A percentile compares a stretch with the other conserved stretches of the same genome.
Conservation (phyloP, 1,140 invertebrate genomes). For the Araneus ventricosus region DNA sequence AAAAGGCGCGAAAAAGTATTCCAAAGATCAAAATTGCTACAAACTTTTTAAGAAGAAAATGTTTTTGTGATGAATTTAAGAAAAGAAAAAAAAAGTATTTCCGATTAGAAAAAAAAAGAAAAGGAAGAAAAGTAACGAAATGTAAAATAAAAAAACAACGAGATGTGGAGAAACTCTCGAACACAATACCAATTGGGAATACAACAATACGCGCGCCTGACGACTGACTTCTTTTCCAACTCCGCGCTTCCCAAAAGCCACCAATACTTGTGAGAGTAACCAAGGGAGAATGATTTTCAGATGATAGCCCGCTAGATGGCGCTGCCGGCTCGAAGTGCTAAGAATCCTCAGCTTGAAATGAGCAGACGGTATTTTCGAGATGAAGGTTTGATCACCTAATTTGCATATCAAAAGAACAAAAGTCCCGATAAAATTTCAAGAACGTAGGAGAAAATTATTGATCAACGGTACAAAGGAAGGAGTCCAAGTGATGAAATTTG, state of each 20-base stretch:
- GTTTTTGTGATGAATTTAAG: not conserved
- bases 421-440: not conserved
- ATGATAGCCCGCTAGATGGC: constrained; percentile 25
- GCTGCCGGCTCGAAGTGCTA: not conserved
- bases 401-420: not conserved
- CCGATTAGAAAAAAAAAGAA: not conserved
- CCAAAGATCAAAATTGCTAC: not conserved
- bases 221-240: not conserved
- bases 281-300: not conserved
- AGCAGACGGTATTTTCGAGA: constrained; percentile 12
- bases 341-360: not conserved
- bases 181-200: not conserved
- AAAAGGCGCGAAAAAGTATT: not conserved
- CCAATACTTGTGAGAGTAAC: constrained; percentile 51
- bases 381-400: constrained; percentile 10
- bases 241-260: not conserved
- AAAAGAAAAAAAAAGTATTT: not conserved
- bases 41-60: no score
- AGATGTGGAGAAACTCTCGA: not conserved
- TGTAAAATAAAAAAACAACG: not conserved
- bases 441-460: not conserved
- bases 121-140: not conserved
- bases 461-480: not conserved
- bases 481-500: not conserved
- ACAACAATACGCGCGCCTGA: not conserved